phyloP scores from a whole-genome alignment of 1,140 invertebrate genomes.

The Trichonephila clavata region DNA sequence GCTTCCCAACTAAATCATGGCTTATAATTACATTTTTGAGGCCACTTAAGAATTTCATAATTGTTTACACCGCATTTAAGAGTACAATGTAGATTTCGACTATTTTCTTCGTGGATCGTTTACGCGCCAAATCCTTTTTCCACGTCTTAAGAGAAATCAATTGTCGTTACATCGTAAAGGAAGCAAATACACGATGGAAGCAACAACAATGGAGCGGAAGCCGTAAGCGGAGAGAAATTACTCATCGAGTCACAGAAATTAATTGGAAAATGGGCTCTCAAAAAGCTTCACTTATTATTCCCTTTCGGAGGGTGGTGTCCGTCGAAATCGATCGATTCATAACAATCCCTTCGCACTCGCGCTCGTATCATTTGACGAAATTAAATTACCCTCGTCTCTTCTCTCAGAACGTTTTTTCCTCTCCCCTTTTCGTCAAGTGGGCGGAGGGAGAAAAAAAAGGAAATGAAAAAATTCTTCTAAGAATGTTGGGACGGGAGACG shows the following conservation, averaged over 20 bases:
- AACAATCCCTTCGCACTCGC: neutral
- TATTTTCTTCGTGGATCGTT: no score
- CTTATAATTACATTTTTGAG: no score
- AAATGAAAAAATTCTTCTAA: neutral
- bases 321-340: constrained; percentile 14
- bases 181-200: neutral
- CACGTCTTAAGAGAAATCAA: no score
- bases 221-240: neutral
- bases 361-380: constrained; percentile 20
- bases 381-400: constrained; percentile 39
- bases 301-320: neutral
- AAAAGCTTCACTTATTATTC: neutral
- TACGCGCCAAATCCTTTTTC: no score
- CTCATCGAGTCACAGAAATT: constrained; percentile 6
- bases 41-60: no score
- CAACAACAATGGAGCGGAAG: neutral
- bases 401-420: neutral
- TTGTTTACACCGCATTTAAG: no score
- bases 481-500: neutral
- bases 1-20: no score
- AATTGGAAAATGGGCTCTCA: constrained; percentile 31
- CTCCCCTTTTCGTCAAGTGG: constrained; percentile 1
- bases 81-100: no score
- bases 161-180: no score
- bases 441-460: neutral